These are phyloP conservation scores for Tonatia bakeri DNA, from an alignment of 2,113 vertebrate species.

Conservation along the genomic window DNA sequence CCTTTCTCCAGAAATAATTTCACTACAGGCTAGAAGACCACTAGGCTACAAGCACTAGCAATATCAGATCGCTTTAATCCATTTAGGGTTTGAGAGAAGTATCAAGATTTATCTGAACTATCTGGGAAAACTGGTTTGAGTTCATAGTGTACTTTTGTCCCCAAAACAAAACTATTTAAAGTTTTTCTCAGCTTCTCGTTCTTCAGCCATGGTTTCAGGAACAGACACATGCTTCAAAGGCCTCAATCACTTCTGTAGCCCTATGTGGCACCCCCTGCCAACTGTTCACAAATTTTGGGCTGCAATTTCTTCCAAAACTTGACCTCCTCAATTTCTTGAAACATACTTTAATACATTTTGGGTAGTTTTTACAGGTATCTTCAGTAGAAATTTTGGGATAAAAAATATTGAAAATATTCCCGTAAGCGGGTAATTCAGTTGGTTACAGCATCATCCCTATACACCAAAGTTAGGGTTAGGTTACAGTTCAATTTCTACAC, in stretches of 20 bases:
- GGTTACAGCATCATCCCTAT: too few species aligned
- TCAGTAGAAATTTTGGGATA: not conserved
- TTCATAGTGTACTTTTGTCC: not conserved
- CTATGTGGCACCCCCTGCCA: not conserved
- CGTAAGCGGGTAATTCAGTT: too few species aligned
- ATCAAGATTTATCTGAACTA: not conserved
- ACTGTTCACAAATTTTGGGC: not conserved
- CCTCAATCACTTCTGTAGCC: not conserved
- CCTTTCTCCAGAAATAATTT: not conserved
- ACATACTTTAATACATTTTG: not conserved
- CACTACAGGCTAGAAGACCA: not conserved
- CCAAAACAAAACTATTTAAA: not conserved
- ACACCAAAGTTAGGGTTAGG: too few species aligned
- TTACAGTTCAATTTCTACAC: too few species aligned
- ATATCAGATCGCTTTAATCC: not conserved
- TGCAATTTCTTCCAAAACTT: not conserved
- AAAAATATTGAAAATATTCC: not conserved
- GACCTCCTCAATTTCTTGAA: not conserved
- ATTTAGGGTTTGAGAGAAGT: fast-evolving
- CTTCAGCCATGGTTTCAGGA: not conserved
- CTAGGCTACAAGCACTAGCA: not conserved
- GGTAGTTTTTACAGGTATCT: not conserved
- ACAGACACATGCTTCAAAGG: not conserved
- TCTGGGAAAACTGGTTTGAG: not conserved
- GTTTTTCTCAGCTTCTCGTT: not conserved